These are phyloP conservation scores for Teleopsis dalmanni DNA, from an alignment of 1,140 invertebrate species.

Conservation along the genomic window DNA sequence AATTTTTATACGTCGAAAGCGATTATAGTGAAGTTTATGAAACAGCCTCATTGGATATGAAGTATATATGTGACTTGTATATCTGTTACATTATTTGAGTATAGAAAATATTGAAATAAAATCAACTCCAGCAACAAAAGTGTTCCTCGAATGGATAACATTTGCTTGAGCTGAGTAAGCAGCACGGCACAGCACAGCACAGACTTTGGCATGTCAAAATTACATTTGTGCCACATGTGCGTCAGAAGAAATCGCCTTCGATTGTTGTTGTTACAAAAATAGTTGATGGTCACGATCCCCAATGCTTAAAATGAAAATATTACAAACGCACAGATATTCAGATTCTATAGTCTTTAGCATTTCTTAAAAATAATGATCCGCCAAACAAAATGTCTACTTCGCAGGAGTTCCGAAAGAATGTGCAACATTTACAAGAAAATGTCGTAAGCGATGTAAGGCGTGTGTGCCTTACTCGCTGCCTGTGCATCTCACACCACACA, in stretches of 20 bases:
- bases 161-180: neutral
- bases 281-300: neutral
- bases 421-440: slow-evolving; percentile 1
- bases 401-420: slow-evolving; percentile 37
- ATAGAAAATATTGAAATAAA: neutral
- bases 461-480: neutral
- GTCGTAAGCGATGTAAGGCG: neutral
- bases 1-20: too few relatives aligned
- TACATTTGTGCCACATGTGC: slow-evolving; percentile 6
- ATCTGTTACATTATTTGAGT: neutral
- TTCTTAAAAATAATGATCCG: slow-evolving; percentile 6
- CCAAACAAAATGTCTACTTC: slow-evolving; percentile 17
- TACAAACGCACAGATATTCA: neutral
- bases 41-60: neutral
- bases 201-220: neutral
- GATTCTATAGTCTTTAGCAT: neutral
- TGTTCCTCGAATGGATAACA: neutral
- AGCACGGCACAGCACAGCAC: neutral
- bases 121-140: neutral
- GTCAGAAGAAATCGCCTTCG: neutral
- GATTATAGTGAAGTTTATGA: too few relatives aligned
- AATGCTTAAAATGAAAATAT: neutral
- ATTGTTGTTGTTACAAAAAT: slow-evolving; percentile 2
- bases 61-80: neutral
- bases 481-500: too few relatives aligned